Evolutionary conservation across 2,797 vertebrate species (phyloP).

Genomic region (Macroramphosus scolopax): DNA sequence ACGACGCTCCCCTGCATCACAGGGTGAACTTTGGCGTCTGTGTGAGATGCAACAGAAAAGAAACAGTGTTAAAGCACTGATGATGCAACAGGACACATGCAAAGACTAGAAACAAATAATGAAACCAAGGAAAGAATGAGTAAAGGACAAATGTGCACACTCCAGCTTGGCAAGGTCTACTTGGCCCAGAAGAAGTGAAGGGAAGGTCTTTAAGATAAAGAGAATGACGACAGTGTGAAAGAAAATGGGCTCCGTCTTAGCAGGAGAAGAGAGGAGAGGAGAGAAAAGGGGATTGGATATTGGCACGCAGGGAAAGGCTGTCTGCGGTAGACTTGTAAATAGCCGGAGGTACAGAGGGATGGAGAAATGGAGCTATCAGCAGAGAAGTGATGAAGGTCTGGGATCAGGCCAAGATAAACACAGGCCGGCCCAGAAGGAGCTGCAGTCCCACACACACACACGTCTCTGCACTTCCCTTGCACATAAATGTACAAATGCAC

Average conservation of each 20-base stretch:
- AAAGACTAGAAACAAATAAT: constrained; percentile 18
- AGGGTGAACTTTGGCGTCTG: too few relatives aligned
- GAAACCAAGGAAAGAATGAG: constrained; percentile 27
- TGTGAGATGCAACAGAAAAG: too few relatives aligned
- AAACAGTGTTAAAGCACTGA: too few relatives aligned
- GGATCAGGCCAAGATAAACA: constrained; percentile 80
- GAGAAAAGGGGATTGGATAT: constrained; percentile 62
- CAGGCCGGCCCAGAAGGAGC: constrained; percentile 68
- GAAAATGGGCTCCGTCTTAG: constrained; percentile 1
- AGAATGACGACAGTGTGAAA: constrained; percentile 50
- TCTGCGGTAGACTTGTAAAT: constrained; percentile 76
- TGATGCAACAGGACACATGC: too few relatives aligned
- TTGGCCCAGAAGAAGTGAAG: too few relatives aligned
- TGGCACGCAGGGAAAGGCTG: constrained; percentile 72
- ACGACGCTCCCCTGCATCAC: too few relatives aligned
- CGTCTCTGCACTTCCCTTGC: constrained; percentile 15
- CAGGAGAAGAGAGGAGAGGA: constrained; percentile 8
- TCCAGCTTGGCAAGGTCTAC: constrained; percentile 10
- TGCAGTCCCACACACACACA: constrained; percentile 26
- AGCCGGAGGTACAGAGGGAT: constrained; percentile 71
- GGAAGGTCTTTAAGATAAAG: constrained; percentile 42
- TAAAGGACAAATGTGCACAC: constrained; percentile 13
- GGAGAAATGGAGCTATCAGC: constrained; percentile 77
- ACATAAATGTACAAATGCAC: constrained; percentile 37
- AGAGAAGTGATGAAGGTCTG: constrained; percentile 80